Evolutionary conservation across 2,888 invertebrate genomes (phyloP), one percentile per base, ranked within the genome.

Genomic region (Platycheirus rosarum): DNA sequence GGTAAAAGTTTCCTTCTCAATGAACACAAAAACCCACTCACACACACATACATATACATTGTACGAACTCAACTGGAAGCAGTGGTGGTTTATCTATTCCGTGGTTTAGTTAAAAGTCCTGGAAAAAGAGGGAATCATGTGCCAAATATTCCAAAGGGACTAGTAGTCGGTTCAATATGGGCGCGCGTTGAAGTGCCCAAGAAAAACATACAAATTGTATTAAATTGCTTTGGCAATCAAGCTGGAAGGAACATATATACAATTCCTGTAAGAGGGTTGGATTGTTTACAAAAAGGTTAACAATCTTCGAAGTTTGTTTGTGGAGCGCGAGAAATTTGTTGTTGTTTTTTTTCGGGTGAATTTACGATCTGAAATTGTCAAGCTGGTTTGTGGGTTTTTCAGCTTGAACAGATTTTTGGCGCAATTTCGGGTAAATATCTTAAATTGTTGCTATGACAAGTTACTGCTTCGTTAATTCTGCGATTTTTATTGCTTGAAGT

Each of bases 191-290:
- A 79, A 79, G 63, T 49, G 57, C 44, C 37, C 23, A 65, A 57
- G 37, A 49, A 69, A 60, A 74, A 29, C 62, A 57, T 74, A 69
- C 74, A 74, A 79, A 79, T 79, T 74, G 74, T 74, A 74, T 79
- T 74, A 74, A 79, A 79, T 79, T 74, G 69, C 35, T 62, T 44
- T 49, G 44, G 46, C 74, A 79, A 79, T 79, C 57, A 63, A 57
- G 29, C 29, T 8, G 6, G n/a, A 69, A 14, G 55, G 11, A 32
- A 37, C 11, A 48, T 5, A 16, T 2, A 1, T 5, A 29, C 7
- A 29, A 8, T 42, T 44, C 7, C 2, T 14, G n/a, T 7, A 13
- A 37, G 1, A 1, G 23, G 13, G 0, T 40, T n/a, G 42, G 26
- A 32, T 48, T 44, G 18, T 60, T 29, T 18, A 37, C 14, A 57